Conservation (phyloP, 2,888 invertebrate genomes). For the Pasiphila rectangulata region DNA sequence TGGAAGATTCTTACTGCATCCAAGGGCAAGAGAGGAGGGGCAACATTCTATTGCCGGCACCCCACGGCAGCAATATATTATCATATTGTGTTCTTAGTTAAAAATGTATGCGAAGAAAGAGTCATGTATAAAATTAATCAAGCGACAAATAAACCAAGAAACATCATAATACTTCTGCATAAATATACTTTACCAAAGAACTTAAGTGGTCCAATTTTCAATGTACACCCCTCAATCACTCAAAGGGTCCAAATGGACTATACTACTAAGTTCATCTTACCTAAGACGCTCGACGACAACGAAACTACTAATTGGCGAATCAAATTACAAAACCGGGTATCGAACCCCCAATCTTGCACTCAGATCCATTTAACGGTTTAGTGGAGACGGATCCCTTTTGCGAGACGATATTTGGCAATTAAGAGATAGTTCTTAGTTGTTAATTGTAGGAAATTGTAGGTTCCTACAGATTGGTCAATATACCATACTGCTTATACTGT, state of each 20-base stretch:
- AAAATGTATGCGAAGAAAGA: too few species aligned
- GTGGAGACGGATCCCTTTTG: constrained; percentile 72
- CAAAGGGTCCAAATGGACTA: constrained; percentile 49
- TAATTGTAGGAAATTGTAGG: constrained; percentile 4
- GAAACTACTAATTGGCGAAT: constrained; percentile 78
- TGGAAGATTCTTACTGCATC: too few species aligned
- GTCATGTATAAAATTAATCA: too few species aligned
- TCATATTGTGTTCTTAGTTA: too few species aligned
- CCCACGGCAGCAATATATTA: too few species aligned
- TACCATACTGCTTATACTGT: too few species aligned
- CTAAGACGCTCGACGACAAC: constrained; percentile 68
- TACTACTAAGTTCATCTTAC: constrained; percentile 51
- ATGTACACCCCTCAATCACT: constrained; percentile 26
- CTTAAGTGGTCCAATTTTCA: constrained; percentile 29
- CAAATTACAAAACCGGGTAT: constrained; percentile 76
- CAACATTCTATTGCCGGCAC: not conserved
- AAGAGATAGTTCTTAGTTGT: constrained; percentile 52
- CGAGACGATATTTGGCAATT: constrained; percentile 74
- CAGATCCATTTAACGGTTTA: constrained; percentile 81
- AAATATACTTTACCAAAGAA: constrained; percentile 12
- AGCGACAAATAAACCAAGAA: too few species aligned
- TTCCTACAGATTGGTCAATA: constrained; percentile 4
- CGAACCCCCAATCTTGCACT: constrained; percentile 77
- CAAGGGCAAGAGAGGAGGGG: too few species aligned
- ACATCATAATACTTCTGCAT: not conserved